Percentiles rank a stretch among this genome's conserved stretches.
These are phyloP conservation scores for Cataglyphis altisquamis DNA, from an alignment of 2,888 invertebrate genomes.

Conservation along the genomic window DNA sequence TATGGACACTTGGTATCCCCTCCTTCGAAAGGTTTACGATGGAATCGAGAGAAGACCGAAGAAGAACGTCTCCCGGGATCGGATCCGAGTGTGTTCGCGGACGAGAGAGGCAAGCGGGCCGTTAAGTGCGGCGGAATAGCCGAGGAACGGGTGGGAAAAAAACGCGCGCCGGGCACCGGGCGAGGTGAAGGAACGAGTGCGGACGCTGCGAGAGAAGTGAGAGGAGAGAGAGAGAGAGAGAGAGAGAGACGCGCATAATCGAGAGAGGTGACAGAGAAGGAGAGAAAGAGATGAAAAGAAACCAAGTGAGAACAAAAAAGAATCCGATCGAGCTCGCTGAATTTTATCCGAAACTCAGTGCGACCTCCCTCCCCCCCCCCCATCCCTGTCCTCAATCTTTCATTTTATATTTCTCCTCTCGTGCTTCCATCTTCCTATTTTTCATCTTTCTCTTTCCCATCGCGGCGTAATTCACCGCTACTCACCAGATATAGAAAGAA, in stretches of 20 bases:
- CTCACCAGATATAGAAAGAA: constrained; percentile 24
- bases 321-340: constrained; percentile 66
- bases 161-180: constrained; percentile 76
- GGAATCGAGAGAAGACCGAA: constrained; percentile 38
- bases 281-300: constrained; percentile 28
- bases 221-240: constrained; percentile 36
- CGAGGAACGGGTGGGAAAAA: constrained; percentile 82
- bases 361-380: constrained; percentile 57
- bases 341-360: constrained; percentile 77
- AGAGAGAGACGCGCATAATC: constrained; percentile 33
- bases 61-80: constrained; percentile 60
- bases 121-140: constrained; percentile 81
- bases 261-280: constrained; percentile 33
- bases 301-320: constrained; percentile 26
- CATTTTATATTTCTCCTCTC: constrained; percentile 65
- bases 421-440: constrained; percentile 50
- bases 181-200: constrained; percentile 84
- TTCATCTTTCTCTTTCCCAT: constrained; percentile 1
- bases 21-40: constrained; percentile 4
- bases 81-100: constrained; percentile 49
- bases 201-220: constrained; percentile 65
- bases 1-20: constrained; percentile 1
- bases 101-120: constrained; percentile 70
- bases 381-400: constrained; percentile 49
- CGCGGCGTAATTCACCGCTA: constrained; percentile 60